Base-by-base conservation (phyloP, 2,888 invertebrate genomes). In the Thera obeliscata region DNA sequence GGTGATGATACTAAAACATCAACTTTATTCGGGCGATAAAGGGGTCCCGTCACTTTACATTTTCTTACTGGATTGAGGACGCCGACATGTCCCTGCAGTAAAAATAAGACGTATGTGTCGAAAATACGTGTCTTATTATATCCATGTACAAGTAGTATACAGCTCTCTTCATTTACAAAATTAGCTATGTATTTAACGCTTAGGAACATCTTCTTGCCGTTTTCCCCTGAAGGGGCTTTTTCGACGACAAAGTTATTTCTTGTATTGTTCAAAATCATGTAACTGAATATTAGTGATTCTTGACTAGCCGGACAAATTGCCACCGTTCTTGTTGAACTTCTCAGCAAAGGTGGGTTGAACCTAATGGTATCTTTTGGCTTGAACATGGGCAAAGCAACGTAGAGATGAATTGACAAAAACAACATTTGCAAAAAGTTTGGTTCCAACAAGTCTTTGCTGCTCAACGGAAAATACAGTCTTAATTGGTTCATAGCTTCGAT, bases 341-440 rank as follows among this genome's bases (percentile, higher is more conserved):
- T 83, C 48, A 94, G 83, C 22, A 95, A 81, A 9, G 93, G 90
- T 11, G 94, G 93, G 65, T 86, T 84, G 62, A 95, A 93, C 48
- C 81, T 73, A 8, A 95, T 80, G 0, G 78, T 81, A 68, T 93
- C 91, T 78, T 84, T 90, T 1, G 93, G 89, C 59, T 84, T 88
- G 65, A 91, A 94, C 81, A 92, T 91, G 2, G 95, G 95, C 48
- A 96, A 80, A 5, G 89, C 87, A 5, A 94, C 88, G 76, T 94
- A 95, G 35, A 96, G 84, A 81, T 94, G 94, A 43, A 90, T 84
- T 0, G 94, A 89, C 56, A 95, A 81, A 86, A 96, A 94, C 12
- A 95, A 67, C 94, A 95, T 95, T 73, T 95, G 94, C 52, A 95
- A 81, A 70, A 88, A 87, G 81, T 94, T 95, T 0, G 95, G 94